Base-by-base conservation (phyloP, 2,888 invertebrate genomes). In the Acrocyrtus sp. region DNA sequence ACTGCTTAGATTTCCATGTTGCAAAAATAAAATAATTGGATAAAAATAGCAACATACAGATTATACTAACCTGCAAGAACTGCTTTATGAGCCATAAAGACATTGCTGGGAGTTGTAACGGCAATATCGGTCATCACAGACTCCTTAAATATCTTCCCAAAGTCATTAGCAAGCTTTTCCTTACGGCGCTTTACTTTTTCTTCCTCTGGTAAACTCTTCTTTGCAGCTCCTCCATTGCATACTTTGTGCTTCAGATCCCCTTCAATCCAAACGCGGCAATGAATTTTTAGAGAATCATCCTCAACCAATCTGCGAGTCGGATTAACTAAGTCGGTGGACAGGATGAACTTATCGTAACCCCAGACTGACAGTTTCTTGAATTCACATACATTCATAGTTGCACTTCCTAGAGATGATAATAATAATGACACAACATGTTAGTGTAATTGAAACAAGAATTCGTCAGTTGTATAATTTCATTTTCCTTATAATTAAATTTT, bases 221-320 rank as follows among this genome's bases (percentile, higher is more conserved):
- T 68, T 2, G 74, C 62, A 6, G 76, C 77, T 12, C 80, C 78
- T 17, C 80, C 81, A 17, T 72, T 62, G 3, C 76, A 74, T 10
- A 61, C 56, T 10, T 69, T 75, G 47, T 81, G 81, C 27, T 77
- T 77, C 34, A 79, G 29, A 3, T 80, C 80, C 0, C 81, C 80
- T 66, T 81, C 80, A 43, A 81, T 80, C 80, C 81, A 80, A 1
- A 81, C 75, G 4, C 79, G 53, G 43, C 81, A 81, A 43, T 81
- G 81, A 19, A 81, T 78, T 45, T 75, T 79, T 5, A 81, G 43
- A 0, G 74, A 63, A 50, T 79, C 80, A 15, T 80, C 77, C 41
- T 80, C 80, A 1, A 79, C 69, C 1, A 80, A 63, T 10, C 79
- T 77, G 3, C 77, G 58, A 17, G 45, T 62, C 3, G 78, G 69